Base-by-base conservation (phyloP, 1,140 invertebrate species). In the Heliconius hewitsoni region DNA sequence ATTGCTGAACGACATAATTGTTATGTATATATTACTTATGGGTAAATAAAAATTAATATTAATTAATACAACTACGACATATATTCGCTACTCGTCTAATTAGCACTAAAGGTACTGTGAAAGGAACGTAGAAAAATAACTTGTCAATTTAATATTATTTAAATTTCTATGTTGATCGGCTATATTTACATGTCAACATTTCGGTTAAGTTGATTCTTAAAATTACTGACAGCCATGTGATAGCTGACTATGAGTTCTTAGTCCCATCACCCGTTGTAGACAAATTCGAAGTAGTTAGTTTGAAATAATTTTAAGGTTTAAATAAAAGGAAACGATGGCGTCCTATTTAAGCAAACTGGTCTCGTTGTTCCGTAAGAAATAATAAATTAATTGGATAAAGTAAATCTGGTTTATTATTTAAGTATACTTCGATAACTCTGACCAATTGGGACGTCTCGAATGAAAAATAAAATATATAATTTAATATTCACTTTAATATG, bases 171-270 rank as follows among this genome's bases (percentile, higher is more conserved):
- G 93, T 93, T 94, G 93, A 94, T 90, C 93, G 80, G 75, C 89
- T 94, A 94, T 94, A 94, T 94, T 78, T 94, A 94, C 93, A 94
- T 76, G 93, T 91, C 93, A 94, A 94, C 93, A 93, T 88, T 89
- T 92, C 91, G 86, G 88, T 94, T 91, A 88, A 88, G 88, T 92
- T 93, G 88, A 89, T 91, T 82, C 93, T 94, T 94, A 94, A 89
- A 94, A 93, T 93, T 94, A 94, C 87, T 94, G 93, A 94, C 93
- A 94, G 93, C 93, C 93, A 94, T 94, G 87, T 94, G 93, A 94
- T 93, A 94, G 93, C 93, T 94, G 92, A 94, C 93, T 92, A 92
- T 94, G 93, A 92, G 93, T 86, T 90, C 82, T 46, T 82, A 90
- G 88, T 87, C 83, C 87, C 89, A 86, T 83, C 83, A 89, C 90